Evolutionary conservation across 2,888 invertebrate species (phyloP).

Genomic region (Hirtodrosophila trivittata): DNA sequence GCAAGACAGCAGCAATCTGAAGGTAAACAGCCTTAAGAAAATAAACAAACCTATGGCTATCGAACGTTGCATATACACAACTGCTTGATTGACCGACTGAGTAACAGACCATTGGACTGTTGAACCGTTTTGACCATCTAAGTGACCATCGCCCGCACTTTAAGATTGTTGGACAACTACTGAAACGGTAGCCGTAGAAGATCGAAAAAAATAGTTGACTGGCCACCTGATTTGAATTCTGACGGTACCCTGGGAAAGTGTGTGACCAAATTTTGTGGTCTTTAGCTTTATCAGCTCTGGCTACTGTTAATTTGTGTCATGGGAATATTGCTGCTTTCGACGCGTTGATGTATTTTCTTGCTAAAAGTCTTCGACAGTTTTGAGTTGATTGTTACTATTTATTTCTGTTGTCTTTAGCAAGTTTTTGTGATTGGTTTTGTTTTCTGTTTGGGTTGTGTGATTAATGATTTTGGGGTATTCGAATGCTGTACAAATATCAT

Average conservation of each 20-base stretch:
- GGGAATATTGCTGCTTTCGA: slow-evolving; percentile 51
- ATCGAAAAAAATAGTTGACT: background rate
- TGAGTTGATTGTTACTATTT: slow-evolving; percentile 27
- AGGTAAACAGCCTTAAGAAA: slow-evolving; percentile 76
- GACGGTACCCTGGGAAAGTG: slow-evolving; percentile 63
- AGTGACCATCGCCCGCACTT: slow-evolving; percentile 51
- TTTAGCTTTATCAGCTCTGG: slow-evolving; percentile 26
- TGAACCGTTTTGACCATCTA: background rate
- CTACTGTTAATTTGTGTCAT: slow-evolving; percentile 76
- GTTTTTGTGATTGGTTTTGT: slow-evolving; percentile 3
- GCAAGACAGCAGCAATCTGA: slow-evolving; percentile 49
- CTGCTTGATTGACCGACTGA: slow-evolving; percentile 1
- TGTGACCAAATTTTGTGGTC: slow-evolving; percentile 27
- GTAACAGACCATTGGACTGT: background rate
- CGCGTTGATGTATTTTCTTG: slow-evolving; percentile 3
- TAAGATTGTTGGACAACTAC: slow-evolving; percentile 37
- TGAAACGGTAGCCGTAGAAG: slow-evolving; percentile 51
- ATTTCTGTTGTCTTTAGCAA: slow-evolving; percentile 32
- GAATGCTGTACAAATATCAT: slow-evolving; percentile 17
- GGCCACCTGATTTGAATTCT: slow-evolving; percentile 33
- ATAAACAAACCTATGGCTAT: slow-evolving; percentile 52
- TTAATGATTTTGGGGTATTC: slow-evolving; percentile 32
- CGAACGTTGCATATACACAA: background rate
- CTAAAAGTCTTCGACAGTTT: slow-evolving; percentile 35
- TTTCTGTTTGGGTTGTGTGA: slow-evolving; percentile 26